Evolutionary conservation across 1,140 invertebrate genomes (phyloP).

Genomic region (Nasonia vitripennis): DNA sequence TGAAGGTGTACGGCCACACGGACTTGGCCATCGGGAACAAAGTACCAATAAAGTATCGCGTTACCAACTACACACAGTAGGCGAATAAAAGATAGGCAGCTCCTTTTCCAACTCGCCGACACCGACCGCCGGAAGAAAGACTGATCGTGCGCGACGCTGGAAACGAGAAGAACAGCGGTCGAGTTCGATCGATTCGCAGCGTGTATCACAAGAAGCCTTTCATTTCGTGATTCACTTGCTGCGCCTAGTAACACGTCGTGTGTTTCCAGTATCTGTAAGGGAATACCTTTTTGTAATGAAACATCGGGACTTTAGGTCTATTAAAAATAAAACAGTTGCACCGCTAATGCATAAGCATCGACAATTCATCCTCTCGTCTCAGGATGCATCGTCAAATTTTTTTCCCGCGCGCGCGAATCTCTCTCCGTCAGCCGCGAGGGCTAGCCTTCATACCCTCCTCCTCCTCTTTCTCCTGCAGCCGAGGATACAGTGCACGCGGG

Average conservation of each 20-base stretch:
- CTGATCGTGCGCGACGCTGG: constrained; percentile 36
- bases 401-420: neutral
- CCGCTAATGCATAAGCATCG: too few species aligned
- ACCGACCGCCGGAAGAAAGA: neutral
- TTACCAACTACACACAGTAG: constrained; percentile 31
- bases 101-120: neutral
- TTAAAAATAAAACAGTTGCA: too few species aligned
- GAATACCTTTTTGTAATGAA: too few species aligned
- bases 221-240: neutral
- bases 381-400: neutral
- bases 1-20: neutral
- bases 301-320: too few species aligned
- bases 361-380: too few species aligned
- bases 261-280: too few species aligned
- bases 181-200: neutral
- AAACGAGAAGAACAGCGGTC: neutral
- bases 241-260: too few species aligned
- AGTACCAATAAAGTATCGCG: constrained; percentile 49
- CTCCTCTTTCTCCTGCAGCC: too few species aligned
- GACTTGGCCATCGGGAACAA: constrained; percentile 29
- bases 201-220: neutral
- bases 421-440: neutral
- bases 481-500: neutral
- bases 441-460: too few species aligned
- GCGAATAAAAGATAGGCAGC: constrained; percentile 18